These are phyloP conservation scores for Macrochelys suwanniensis DNA, from an alignment of 2,797 vertebrate species.

Conservation along the genomic window DNA sequence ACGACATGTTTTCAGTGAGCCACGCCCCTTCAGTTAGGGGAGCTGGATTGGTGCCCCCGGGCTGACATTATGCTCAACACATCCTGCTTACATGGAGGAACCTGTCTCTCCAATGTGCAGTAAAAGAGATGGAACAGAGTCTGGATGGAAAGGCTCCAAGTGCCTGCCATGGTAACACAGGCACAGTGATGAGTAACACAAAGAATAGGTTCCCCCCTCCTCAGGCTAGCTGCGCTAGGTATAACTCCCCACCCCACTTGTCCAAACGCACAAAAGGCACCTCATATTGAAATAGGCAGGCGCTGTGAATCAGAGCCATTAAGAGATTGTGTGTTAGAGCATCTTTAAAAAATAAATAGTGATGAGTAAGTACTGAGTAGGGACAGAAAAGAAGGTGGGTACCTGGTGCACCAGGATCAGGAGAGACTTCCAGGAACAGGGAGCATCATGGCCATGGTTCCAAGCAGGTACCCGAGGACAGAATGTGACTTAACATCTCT, in stretches of 20 bases:
- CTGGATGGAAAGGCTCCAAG: not conserved
- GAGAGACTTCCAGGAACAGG: not conserved
- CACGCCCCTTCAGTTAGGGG: not conserved
- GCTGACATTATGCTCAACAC: not conserved
- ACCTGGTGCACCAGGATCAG: not conserved
- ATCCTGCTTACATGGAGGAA: constrained; percentile 11
- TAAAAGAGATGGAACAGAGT: constrained; percentile 1
- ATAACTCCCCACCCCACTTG: not conserved
- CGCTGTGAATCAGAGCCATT: not conserved
- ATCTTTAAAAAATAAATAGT: not conserved
- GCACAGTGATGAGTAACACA: not conserved
- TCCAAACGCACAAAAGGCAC: not conserved
- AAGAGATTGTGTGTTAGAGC: not conserved
- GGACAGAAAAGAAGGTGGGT: not conserved
- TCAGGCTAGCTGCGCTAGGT: not conserved
- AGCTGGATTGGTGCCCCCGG: not conserved
- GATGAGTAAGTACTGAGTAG: not conserved
- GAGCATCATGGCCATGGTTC: not conserved
- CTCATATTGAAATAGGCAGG: not conserved
- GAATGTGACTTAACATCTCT: not conserved
- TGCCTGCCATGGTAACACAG: not conserved
- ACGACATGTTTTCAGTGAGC: not conserved
- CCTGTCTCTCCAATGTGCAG: not conserved
- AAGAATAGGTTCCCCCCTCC: not conserved
- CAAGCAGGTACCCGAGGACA: not conserved